Evolutionary conservation across 2,113 vertebrate species (phyloP).

Genomic region (Gobio gobio): DNA sequence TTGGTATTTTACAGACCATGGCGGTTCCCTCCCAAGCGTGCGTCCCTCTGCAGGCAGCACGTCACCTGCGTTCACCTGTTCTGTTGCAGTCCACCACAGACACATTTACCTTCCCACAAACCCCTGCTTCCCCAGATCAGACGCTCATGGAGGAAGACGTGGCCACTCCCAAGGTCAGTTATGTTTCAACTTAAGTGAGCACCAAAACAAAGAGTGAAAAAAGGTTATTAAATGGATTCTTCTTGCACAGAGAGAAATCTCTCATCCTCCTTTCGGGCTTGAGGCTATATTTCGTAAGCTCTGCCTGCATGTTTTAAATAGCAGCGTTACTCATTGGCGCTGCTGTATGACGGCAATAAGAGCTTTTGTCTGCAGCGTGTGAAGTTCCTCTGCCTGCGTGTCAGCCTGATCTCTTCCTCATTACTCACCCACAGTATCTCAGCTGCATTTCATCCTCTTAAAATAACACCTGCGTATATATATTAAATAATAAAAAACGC

Average conservation of each 20-base stretch:
- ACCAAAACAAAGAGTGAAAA: constrained; percentile 1
- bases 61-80: constrained; percentile 84
- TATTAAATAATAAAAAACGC: constrained; percentile 39
- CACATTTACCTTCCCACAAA: constrained; percentile 82
- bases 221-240: constrained; percentile 2
- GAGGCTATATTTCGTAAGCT: constrained; percentile 30
- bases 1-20: constrained; percentile 73
- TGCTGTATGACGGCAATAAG: constrained; percentile 50
- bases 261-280: background rate
- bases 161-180: constrained; percentile 88
- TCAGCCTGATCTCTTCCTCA: constrained; percentile 51
- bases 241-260: background rate
- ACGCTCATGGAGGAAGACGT: constrained; percentile 91
- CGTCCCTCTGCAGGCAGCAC: constrained; percentile 55
- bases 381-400: constrained; percentile 43
- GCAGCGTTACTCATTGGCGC: constrained; percentile 44
- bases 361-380: constrained; percentile 46
- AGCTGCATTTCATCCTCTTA: constrained; percentile 31
- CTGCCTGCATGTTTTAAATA: constrained; percentile 49
- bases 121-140: constrained; percentile 78
- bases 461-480: constrained; percentile 52
- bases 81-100: constrained; percentile 83
- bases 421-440: constrained; percentile 48
- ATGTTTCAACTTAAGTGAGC: constrained; percentile 26
- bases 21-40: constrained; percentile 76